Evolutionary conservation across 1,140 invertebrate species (phyloP), one percentile per base, ranked within the genome.

Genomic region (Penaeus japonicus): DNA sequence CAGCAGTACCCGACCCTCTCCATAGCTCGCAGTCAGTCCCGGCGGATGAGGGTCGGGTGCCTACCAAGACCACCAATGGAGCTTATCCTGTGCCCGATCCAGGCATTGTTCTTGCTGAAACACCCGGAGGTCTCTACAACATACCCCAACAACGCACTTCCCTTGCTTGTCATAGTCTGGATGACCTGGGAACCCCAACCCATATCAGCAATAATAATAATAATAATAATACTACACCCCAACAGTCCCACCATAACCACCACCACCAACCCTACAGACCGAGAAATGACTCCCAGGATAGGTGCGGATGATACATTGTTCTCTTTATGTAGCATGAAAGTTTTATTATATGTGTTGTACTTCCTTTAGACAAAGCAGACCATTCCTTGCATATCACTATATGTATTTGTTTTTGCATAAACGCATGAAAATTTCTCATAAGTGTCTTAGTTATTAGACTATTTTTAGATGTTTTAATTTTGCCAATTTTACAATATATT

Each of bases 1-100:
- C 92, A 93, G 84, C 92, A 92, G 70, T 94, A 92, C 87, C 93
- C 93, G 10, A 92, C 92, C 24, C 89, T 92, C 30, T 91, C 91
- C 80, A 90, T 88, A 53, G 89, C 24, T 85, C 85, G 18, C 89
- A 89, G 83, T 89, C 80, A 81, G 87, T 89, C 85, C 80, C 89
- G 53, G 78, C 87, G 57, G 79, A 90, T 59, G 89, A 90, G 62
- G 75, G 82, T 39, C 85, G 85, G 53, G 73, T 84, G 30, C 35
- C 55, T 65, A 86, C 65, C 88, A 88, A 85, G 54, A 75, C 77
- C 59, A 55, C 70, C 81, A 65, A 75, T 24, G 80, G 89, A 78
- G 88, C 84, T 32, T 84, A 85, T 86, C 39, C 65, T 53, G 89
- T 57, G 77, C 85, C 86, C 15, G 89, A 89, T 73, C 85, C 87